A percentile compares a stretch with the other conserved stretches of the same genome.
Conservation (phyloP, 2,113 vertebrate genomes). For the Tamias sibiricus region DNA sequence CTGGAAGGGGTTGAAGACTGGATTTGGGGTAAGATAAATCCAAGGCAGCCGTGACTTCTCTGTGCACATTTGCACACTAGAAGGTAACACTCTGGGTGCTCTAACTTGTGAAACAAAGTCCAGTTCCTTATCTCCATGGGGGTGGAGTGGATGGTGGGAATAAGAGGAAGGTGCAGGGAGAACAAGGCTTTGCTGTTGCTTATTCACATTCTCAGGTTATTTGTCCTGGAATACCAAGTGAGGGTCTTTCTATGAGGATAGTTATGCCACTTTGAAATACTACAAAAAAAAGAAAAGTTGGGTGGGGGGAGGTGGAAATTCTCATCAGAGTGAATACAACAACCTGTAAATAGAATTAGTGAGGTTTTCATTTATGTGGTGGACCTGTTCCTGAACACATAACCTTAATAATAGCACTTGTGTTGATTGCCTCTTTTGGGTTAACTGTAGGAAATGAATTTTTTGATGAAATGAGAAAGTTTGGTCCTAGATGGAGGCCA, state of each 20-base stretch:
- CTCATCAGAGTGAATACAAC: neutral
- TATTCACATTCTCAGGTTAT: neutral
- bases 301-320: neutral
- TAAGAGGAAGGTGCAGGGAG: neutral
- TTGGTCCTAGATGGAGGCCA: neutral
- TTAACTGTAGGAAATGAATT: neutral
- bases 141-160: neutral
- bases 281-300: neutral
- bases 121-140: neutral
- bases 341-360: neutral
- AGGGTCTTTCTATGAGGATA: neutral
- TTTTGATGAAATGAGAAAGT: neutral
- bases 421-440: neutral
- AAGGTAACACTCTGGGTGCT: neutral
- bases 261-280: neutral
- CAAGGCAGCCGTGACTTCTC: neutral
- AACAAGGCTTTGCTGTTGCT: neutral
- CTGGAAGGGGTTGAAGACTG: neutral
- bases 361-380: neutral
- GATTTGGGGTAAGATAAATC: neutral
- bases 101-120: neutral
- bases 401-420: neutral
- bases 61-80: neutral
- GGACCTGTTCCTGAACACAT: slow-evolving; percentile 23
- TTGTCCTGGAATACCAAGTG: neutral